Conservation (phyloP, 1,140 invertebrate species). For the Hylaeus volcanicus region DNA sequence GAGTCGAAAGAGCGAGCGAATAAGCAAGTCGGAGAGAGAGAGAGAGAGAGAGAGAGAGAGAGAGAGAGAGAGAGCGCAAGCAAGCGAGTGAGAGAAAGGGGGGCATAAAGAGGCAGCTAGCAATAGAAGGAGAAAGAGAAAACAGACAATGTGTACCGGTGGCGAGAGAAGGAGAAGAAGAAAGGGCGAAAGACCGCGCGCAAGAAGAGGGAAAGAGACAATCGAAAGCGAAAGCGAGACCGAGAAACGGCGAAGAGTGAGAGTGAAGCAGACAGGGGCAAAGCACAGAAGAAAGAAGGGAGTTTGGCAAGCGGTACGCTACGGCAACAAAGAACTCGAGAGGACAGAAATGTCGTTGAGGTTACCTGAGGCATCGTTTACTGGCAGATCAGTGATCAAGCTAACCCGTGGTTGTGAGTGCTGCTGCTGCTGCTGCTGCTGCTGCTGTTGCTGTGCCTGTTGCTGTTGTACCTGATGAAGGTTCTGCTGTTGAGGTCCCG, state of each 20-base stretch:
- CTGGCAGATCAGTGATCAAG: slow-evolving; percentile 54
- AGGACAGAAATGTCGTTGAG: slow-evolving; percentile 52
- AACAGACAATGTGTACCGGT: slow-evolving; percentile 3
- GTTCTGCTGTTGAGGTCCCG: slow-evolving; percentile 46
- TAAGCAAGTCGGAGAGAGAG: slow-evolving; percentile 27
- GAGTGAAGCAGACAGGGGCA: slow-evolving; percentile 6
- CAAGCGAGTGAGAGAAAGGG: background rate
- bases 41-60: background rate
- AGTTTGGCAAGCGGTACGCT: slow-evolving; percentile 63
- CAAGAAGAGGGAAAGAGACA: slow-evolving; percentile 14
- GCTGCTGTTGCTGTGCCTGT: slow-evolving; percentile 31
- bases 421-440: slow-evolving; percentile 45
- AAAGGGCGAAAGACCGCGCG: slow-evolving; percentile 26
- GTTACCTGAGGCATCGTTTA: slow-evolving; percentile 60
- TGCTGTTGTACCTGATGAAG: slow-evolving; percentile 61
- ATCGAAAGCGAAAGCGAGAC: slow-evolving; percentile 29
- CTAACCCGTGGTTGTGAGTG: slow-evolving; percentile 40
- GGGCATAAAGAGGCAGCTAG: background rate
- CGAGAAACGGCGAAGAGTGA: slow-evolving; percentile 44
- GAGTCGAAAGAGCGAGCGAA: slow-evolving; percentile 2
- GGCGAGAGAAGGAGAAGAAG: background rate
- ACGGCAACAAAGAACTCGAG: slow-evolving; percentile 65
- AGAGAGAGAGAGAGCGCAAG: slow-evolving; percentile 3
- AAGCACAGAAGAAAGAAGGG: slow-evolving; percentile 29
- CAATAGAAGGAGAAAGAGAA: slow-evolving; percentile 1